Base-by-base conservation (phyloP, 30 jellyfish, hydroid and myxozoan species). In the Catostylus mosaicus region DNA sequence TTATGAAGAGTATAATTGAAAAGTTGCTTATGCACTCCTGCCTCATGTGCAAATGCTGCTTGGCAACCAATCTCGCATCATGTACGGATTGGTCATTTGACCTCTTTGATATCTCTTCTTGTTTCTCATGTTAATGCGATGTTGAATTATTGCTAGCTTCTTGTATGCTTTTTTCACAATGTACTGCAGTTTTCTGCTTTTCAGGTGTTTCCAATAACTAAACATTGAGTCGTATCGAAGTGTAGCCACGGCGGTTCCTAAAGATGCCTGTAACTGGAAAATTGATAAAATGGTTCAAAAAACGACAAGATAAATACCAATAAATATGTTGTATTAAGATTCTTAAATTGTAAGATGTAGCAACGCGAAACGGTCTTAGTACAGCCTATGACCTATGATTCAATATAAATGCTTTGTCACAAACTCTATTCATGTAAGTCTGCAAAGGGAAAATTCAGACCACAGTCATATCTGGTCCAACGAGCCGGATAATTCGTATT, bases 1-100 rank as follows among this genome's bases (percentile, higher is more conserved):
- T n/a, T n/a, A n/a, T n/a, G n/a, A n/a, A n/a, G n/a, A n/a, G n/a
- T n/a, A n/a, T n/a, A n/a, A n/a, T n/a, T n/a, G n/a, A n/a, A n/a
- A n/a, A n/a, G n/a, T n/a, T n/a, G n/a, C n/a, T n/a, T n/a, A n/a
- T n/a, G n/a, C n/a, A n/a, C n/a, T n/a, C n/a, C n/a, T 52, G 27
- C 10, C n/a, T 81, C 72, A 91, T 45, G 96, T 84, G 45, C 86
- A 92, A 6, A 91, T 85, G 83, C 98, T 91, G 91, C 85, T 91
- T 29, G 98, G 96, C 47, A 91, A 29, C 90, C 92, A 91, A n/a
- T 66, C 78, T 34, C 95, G 96, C 5, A 47, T 78, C 88, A 91
- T 69, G 86, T 52, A 78, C 31, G 93, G 98, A 66, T 91, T 75
- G 24, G 98, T 82, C 30, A 86, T 30, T 29, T 78, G 86, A 3